Evolutionary conservation across 2,797 vertebrate species (phyloP).

Genomic region (Anguilla marmorata): DNA sequence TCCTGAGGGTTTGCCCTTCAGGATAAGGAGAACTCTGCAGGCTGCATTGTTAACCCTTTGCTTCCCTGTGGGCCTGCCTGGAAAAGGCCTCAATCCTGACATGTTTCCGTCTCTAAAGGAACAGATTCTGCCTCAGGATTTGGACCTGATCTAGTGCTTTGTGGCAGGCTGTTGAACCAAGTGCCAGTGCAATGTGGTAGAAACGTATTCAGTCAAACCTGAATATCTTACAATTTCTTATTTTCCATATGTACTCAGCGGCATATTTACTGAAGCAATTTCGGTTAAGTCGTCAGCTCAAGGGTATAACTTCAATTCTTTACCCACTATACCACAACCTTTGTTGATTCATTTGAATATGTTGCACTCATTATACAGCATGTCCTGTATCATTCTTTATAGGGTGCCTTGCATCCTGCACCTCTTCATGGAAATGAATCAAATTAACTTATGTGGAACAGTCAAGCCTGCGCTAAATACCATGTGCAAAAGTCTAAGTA

Average conservation of each 20-base stretch:
- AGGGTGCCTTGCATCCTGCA: neutral
- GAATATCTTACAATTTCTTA: neutral
- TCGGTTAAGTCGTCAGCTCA: neutral
- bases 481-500: neutral
- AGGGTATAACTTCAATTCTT: neutral
- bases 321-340: neutral
- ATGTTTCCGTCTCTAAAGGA: neutral
- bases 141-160: neutral
- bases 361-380: neutral
- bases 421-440: neutral
- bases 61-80: neutral
- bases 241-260: neutral
- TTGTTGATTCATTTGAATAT: neutral
- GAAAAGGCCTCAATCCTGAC: neutral
- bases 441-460: neutral
- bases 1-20: slow-evolving; percentile 23
- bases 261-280: neutral
- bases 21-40: slow-evolving; percentile 3
- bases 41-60: slow-evolving; percentile 8
- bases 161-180: slow-evolving; percentile 12
- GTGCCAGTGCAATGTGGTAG: neutral
- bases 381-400: neutral
- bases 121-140: slow-evolving; percentile 12
- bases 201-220: neutral
- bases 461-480: neutral